Evolutionary conservation across 2,113 vertebrate genomes (phyloP).

Genomic region (Antechinus flavipes): DNA sequence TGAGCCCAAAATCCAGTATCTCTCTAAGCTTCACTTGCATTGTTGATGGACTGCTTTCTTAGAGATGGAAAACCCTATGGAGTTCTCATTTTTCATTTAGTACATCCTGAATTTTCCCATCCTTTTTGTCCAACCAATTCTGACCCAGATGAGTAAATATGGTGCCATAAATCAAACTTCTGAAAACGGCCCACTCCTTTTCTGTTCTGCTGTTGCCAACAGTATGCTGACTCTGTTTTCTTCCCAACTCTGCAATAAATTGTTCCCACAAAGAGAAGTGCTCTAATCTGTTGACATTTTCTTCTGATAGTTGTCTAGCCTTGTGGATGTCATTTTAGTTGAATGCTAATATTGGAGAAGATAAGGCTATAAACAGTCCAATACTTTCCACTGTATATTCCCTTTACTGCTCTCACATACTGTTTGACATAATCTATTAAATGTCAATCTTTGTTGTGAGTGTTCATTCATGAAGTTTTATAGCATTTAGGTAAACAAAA

Average conservation of each 20-base stretch:
- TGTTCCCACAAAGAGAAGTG: not conserved
- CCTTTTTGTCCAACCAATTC: not conserved
- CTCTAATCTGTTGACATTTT: not conserved
- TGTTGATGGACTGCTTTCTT: not conserved
- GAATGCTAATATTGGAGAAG: not conserved
- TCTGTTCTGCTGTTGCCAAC: not conserved
- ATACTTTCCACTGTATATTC: not conserved
- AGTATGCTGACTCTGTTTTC: not conserved
- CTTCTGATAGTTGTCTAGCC: not conserved
- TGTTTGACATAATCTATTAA: not conserved
- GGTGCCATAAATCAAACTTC: too few relatives aligned
- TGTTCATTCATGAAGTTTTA: not conserved
- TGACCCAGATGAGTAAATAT: not conserved
- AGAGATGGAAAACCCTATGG: not conserved
- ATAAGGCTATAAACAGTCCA: not conserved
- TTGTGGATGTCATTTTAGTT: not conserved
- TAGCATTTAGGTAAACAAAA: not conserved
- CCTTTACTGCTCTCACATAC: not conserved
- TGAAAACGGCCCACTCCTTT: not conserved
- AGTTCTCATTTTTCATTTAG: not conserved
- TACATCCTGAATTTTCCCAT: not conserved
- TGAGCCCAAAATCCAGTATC: not conserved
- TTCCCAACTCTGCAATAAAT: not conserved
- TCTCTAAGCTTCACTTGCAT: not conserved
- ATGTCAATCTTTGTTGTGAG: not conserved